Conservation (phyloP, 2,888 invertebrate species). For the Liopterus haemorrhoidalis region DNA sequence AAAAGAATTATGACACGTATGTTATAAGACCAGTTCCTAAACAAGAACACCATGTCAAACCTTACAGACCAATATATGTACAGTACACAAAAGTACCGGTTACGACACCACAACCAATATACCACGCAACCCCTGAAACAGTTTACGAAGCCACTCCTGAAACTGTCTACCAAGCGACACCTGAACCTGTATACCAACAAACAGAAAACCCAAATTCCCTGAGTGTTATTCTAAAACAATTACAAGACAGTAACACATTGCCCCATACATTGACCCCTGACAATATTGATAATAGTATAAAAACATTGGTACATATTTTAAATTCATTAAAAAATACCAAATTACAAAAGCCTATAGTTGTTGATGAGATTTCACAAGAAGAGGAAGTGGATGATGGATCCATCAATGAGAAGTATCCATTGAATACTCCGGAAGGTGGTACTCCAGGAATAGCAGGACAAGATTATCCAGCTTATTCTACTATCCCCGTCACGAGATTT, state of each 20-base stretch:
- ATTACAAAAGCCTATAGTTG: slow-evolving; percentile 41
- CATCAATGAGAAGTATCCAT: slow-evolving; percentile 40
- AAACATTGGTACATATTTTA: slow-evolving; percentile 68
- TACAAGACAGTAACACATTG: slow-evolving; percentile 68
- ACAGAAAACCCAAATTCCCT: slow-evolving; percentile 41
- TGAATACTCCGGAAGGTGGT: slow-evolving; percentile 52
- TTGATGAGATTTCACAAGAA: slow-evolving; percentile 38
- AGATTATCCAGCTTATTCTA: slow-evolving; percentile 73
- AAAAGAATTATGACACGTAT: slow-evolving; percentile 14
- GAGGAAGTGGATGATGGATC: slow-evolving; percentile 36
- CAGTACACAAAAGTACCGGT: slow-evolving; percentile 38
- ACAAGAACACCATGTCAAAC: too few relatives aligned
- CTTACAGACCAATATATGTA: too few relatives aligned
- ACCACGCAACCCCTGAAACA: slow-evolving; percentile 7
- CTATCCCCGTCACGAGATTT: slow-evolving; percentile 71
- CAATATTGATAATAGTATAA: slow-evolving; percentile 73
- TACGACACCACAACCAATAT: slow-evolving; percentile 14
- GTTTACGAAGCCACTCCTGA: not conserved
- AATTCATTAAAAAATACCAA: slow-evolving; percentile 58
- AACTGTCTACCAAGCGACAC: slow-evolving; percentile 3
- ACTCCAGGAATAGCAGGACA: slow-evolving; percentile 66
- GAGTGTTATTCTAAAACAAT: slow-evolving; percentile 60
- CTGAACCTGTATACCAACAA: slow-evolving; percentile 16
- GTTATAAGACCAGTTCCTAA: slow-evolving; percentile 27
- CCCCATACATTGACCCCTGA: slow-evolving; percentile 70